These are phyloP conservation scores for Dermochelys coriacea DNA, from an alignment of 2,797 vertebrate genomes.

Conservation along the genomic window DNA sequence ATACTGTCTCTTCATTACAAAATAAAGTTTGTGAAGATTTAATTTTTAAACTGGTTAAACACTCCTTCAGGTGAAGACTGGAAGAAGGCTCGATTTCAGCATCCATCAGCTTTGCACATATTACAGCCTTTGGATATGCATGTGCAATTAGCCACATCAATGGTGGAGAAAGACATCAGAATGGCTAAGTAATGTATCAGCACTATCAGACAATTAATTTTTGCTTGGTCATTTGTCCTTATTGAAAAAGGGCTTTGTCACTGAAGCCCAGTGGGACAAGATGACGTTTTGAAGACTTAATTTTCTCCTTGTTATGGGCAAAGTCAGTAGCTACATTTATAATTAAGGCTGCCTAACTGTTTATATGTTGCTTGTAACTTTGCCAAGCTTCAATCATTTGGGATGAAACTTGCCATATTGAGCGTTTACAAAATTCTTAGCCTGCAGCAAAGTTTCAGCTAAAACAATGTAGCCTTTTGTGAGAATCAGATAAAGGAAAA, in stretches of 20 bases:
- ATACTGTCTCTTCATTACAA: not conserved
- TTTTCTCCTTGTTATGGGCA: not conserved
- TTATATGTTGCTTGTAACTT: not conserved
- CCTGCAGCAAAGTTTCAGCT: not conserved
- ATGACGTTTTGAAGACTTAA: not conserved
- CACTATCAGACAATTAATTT: not conserved
- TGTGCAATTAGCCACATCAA: conserved; percentile 91
- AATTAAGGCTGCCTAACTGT: not conserved
- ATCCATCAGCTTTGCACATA: conserved; percentile 89
- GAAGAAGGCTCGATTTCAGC: conserved; percentile 87
- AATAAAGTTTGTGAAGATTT: not conserved
- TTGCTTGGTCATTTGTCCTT: not conserved
- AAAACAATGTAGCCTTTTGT: not conserved
- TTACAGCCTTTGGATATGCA: conserved; percentile 94
- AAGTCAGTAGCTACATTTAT: not conserved
- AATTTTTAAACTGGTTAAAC: not conserved
- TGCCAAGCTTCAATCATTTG: not conserved
- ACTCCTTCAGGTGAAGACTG: conserved; percentile 87
- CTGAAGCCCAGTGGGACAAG: not conserved
- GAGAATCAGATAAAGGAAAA: not conserved
- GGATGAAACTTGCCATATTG: not conserved
- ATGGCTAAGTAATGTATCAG: conserved; percentile 89
- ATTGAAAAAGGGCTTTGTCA: not conserved
- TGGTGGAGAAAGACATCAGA: conserved; percentile 93
- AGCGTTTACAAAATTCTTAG: not conserved